Evolutionary conservation across 1,140 invertebrate genomes (phyloP).

Genomic region (roundworm (Caenorhabditis elegans)): DNA sequence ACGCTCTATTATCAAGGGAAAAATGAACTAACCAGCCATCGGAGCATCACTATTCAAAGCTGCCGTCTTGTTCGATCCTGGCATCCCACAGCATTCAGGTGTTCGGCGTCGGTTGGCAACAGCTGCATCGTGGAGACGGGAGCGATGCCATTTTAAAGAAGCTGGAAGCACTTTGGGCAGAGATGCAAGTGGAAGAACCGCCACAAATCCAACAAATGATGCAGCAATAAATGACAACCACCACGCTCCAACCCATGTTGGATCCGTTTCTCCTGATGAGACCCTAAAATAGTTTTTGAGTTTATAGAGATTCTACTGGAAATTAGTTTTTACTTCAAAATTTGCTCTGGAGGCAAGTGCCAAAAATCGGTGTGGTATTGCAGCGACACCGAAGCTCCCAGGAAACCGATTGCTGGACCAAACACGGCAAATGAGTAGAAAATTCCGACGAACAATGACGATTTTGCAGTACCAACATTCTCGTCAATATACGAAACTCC

Average conservation of each 20-base stretch:
- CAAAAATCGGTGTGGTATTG: constrained; percentile 65
- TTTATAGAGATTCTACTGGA: too few relatives aligned
- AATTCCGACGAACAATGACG: constrained; percentile 64
- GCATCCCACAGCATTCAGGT: constrained; percentile 65
- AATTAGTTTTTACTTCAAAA: constrained; percentile 35
- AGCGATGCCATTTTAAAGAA: constrained; percentile 65
- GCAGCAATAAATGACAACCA: constrained; percentile 63
- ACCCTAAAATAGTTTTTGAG: constrained; percentile 25
- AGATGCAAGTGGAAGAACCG: constrained; percentile 61
- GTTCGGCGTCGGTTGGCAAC: constrained; percentile 58
- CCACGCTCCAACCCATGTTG: constrained; percentile 66
- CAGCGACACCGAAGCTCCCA: constrained; percentile 58
- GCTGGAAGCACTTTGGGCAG: constrained; percentile 65
- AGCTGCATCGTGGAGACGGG: constrained; percentile 63
- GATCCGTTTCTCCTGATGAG: constrained; percentile 59
- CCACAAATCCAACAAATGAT: constrained; percentile 55
- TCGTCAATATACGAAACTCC: constrained; percentile 66
- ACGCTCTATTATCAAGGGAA: too few relatives aligned
- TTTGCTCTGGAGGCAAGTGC: constrained; percentile 48
- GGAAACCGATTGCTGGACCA: constrained; percentile 64
- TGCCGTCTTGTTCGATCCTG: constrained; percentile 60
- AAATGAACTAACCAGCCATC: background rate
- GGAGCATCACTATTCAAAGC: constrained; percentile 49
- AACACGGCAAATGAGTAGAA: constrained; percentile 66
- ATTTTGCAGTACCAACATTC: constrained; percentile 63